phyloP scores from a whole-genome alignment of 1,140 invertebrate species.

The Apis laboriosa region DNA sequence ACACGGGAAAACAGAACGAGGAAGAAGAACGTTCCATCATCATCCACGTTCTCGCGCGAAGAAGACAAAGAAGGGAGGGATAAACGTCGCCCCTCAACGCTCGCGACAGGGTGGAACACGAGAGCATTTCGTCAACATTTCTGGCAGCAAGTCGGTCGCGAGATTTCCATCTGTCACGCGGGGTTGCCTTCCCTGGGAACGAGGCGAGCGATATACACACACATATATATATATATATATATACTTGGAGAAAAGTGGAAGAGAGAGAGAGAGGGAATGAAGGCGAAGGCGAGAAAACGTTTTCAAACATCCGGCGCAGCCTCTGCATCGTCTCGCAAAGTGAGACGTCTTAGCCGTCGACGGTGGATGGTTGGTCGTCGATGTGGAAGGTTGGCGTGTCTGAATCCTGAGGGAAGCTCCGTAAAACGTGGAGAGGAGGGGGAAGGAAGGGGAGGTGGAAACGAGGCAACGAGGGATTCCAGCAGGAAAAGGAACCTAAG shows the following conservation, averaged over 20 bases:
- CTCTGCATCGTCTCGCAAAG: conserved; percentile 56
- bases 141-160: conserved; percentile 57
- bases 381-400: conserved; percentile 53
- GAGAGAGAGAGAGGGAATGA: neutral
- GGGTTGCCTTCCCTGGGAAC: neutral
- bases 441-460: neutral
- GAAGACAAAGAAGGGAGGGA: neutral
- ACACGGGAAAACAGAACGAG: no score
- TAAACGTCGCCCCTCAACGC: neutral
- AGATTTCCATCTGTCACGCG: conserved; percentile 62
- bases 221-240: no score
- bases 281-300: conserved; percentile 53
- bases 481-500: conserved; percentile 45
- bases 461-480: conserved; percentile 51
- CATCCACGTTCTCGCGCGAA: neutral
- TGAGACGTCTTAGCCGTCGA: conserved; percentile 63
- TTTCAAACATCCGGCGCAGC: conserved; percentile 57
- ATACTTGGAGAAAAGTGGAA: neutral
- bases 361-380: conserved; percentile 59
- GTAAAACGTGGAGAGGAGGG: neutral
- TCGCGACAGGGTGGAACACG: conserved; percentile 8
- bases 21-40: no score
- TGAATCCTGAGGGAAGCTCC: conserved; percentile 49
- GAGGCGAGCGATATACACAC: no score
- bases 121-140: conserved; percentile 62